Base-by-base conservation (phyloP, 2,888 invertebrate species). In the Phasia obesa region DNA sequence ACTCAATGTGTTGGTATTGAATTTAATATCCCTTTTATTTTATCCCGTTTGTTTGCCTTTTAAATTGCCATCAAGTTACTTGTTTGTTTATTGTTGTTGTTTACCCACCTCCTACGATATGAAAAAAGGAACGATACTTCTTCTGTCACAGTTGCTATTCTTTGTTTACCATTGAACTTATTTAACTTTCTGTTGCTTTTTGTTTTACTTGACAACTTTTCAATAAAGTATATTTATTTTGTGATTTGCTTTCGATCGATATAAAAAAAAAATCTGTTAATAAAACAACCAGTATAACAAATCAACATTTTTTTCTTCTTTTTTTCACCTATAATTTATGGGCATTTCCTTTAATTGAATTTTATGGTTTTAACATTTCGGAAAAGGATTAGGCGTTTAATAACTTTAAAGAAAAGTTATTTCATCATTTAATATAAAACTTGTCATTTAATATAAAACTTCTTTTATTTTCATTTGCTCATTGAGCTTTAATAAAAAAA, bases 31-130 rank as follows among this genome's bases (percentile, higher is more conserved):
- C 64, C 55, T 75, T 78, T 78, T 55, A 65, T n/a, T n/a, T n/a
- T n/a, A n/a, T n/a, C n/a, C n/a, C 49, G 31, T 79, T 64, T 83
- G 79, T 79, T 83, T 83, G 83, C 70, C 65, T 75, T 75, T 79
- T 55, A 83, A 83, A 83, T 83, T 83, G 83, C 75, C 70, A 49
- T 71, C 55, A 71, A 75, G 57, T 78, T 83, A 25, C 21, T 78
- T 78, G 60, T 77, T 71, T 59, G 69, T 49, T 62, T 77, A 44
- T 55, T 44, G 53, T 70, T 70, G 38, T n/a, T 70, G 44, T 65
- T 38, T 47, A 57, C 27, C 25, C 60, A 49, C 35, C 19, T 0
- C 11, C 44, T 31, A 5, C 19, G 11, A 9, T 13, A 4, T n/a
- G 3, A 7, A 2, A 11, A n/a, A 51, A 23, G 5, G 21, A 67